Evolutionary conservation across 2,113 vertebrate species (phyloP), one percentile per base, ranked within the genome.

Genomic region (Haliaeetus leucogaster): DNA sequence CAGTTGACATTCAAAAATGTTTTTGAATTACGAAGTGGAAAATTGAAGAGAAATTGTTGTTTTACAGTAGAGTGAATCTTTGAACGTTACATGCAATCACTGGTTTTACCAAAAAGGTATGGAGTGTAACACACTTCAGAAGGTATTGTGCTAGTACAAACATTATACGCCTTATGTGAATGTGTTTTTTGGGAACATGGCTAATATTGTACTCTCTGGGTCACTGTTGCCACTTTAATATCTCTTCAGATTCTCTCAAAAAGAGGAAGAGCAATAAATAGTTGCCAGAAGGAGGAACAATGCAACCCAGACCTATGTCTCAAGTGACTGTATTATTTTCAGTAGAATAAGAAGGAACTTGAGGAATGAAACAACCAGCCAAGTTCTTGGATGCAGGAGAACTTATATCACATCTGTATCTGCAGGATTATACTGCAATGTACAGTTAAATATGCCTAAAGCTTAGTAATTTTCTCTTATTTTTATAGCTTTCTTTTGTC

Each of bases 21-120:
- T 95, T 97, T 94, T 95, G 55, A 96, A 90, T 93, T 93, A 79
- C 21, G 82, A 81, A 86, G 72, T 92, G 72, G 82, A 95, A 95
- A 95, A 96, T 86, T 71, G 86, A 91, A 92, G 27, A 53, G 68
- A 96, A 95, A 93, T 93, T 82, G 38, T 34, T 67, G 26, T 73
- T 93, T 93, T 90, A 66, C 40, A 68, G 86, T 74, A 43, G 55
- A 95, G 80, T 84, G 80, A 40, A 30, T 84, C 89, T 95, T 95
- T 86, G 86, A 93, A 89, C 82, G 52, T 87, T 93, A 82, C 23
- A 21, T 79, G 53, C 52, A 79, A 58, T 94, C 80, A 65, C 20
- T 30, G 65, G 22, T 74, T 92, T 93, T 77, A 11, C 40, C 42
- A 36, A 70, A 74, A 77, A 89, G 50, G 52, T 85, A 53, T 48